These are phyloP conservation scores for Hoplostethus atlanticus DNA, from an alignment of 2,797 vertebrate species.

Conservation along the genomic window DNA sequence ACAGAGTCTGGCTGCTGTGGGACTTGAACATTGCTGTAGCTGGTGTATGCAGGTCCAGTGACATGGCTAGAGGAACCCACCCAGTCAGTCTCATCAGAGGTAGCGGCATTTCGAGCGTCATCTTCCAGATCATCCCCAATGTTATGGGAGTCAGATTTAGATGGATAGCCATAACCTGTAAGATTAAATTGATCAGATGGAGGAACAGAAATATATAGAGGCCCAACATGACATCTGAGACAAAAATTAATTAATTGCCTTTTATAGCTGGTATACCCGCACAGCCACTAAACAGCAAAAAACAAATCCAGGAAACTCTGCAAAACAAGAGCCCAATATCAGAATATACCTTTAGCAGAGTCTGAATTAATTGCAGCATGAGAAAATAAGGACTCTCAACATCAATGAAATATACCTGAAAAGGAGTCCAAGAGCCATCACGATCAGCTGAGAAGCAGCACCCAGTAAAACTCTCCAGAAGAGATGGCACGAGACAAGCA, in stretches of 20 bases:
- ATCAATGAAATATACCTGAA: slow-evolving; percentile 44
- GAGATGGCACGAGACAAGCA: not conserved
- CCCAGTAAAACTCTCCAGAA: slow-evolving; percentile 15
- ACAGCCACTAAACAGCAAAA: slow-evolving; percentile 36
- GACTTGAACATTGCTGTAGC: not conserved
- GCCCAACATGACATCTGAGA: not conserved
- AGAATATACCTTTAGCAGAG: too few species aligned
- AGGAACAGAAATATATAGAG: not conserved
- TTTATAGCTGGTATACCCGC: not conserved
- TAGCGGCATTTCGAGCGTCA: rapidly evolving
- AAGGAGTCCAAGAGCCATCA: slow-evolving; percentile 57
- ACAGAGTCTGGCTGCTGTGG: not conserved
- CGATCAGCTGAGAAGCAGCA: slow-evolving; percentile 15
- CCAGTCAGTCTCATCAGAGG: not conserved
- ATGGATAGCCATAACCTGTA: slow-evolving; percentile 18
- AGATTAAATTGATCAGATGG: not conserved
- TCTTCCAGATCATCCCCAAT: not conserved
- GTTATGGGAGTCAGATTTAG: rapidly evolving
- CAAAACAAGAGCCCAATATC: not conserved
- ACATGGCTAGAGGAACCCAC: not conserved
- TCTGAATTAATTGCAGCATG: not conserved
- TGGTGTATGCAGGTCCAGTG: not conserved
- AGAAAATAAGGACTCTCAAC: not conserved
- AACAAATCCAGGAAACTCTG: slow-evolving; percentile 53
- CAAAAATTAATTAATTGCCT: slow-evolving; percentile 37